These are phyloP conservation scores for Ditula angustiorana DNA, from an alignment of 2,888 invertebrate species.

Conservation along the genomic window DNA sequence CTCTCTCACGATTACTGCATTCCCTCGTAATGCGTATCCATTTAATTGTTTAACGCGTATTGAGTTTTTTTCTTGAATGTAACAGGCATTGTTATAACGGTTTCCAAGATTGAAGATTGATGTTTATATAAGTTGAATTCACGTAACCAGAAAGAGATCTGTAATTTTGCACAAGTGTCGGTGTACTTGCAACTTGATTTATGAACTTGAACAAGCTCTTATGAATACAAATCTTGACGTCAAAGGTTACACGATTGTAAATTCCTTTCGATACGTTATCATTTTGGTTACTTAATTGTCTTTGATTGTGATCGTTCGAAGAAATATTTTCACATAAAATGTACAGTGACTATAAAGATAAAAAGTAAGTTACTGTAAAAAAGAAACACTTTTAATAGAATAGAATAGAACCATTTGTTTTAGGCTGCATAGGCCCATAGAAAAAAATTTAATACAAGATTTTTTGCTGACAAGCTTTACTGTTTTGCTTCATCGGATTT, in stretches of 20 bases:
- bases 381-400: too few relatives aligned
- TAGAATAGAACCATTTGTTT: too few relatives aligned
- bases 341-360: too few relatives aligned
- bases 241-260: not conserved
- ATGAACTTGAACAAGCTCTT: constrained; percentile 9
- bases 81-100: constrained; percentile 1
- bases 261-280: not conserved
- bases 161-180: constrained; percentile 8
- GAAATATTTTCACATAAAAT: too few relatives aligned
- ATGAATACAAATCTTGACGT: not conserved
- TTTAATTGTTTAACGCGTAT: constrained; percentile 45
- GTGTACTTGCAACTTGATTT: constrained; percentile 11
- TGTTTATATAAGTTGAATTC: constrained; percentile 21
- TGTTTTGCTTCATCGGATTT: too few relatives aligned
- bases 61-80: constrained; percentile 10
- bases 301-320: not conserved
- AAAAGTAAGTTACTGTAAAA: too few relatives aligned
- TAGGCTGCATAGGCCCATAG: too few relatives aligned
- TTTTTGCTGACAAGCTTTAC: too few relatives aligned
- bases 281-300: not conserved
- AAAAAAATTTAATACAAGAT: too few relatives aligned
- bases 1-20: constrained; percentile 56
- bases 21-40: constrained; percentile 42
- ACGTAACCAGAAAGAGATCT: constrained; percentile 20
- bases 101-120: constrained; percentile 23